These are phyloP conservation scores for Margaritifera margaritifera DNA, from an alignment of 2,888 invertebrate genomes.

Conservation along the genomic window DNA sequence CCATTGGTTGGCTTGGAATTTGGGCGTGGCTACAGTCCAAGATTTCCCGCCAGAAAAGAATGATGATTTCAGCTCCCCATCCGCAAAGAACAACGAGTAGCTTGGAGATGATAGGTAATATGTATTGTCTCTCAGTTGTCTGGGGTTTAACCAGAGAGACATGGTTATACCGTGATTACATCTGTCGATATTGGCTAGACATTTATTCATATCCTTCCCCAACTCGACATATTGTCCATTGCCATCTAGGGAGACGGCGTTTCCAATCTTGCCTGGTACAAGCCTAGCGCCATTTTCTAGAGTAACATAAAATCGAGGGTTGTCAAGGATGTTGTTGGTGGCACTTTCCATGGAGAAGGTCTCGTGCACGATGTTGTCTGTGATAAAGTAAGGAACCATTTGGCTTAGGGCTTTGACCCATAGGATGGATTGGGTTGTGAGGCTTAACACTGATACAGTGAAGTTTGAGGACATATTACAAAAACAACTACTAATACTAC, in stretches of 20 bases:
- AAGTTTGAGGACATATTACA: background rate
- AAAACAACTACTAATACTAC: slow-evolving; percentile 22
- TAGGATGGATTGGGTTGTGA: too few species aligned
- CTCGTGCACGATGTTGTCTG: slow-evolving; percentile 66
- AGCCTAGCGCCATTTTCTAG: slow-evolving; percentile 63
- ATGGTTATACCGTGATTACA: slow-evolving; percentile 62
- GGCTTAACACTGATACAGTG: too few species aligned
- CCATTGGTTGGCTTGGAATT: slow-evolving; percentile 55
- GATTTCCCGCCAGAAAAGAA: slow-evolving; percentile 46
- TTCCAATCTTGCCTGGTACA: slow-evolving; percentile 59
- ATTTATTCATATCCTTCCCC: slow-evolving; percentile 55
- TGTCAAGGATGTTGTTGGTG: slow-evolving; percentile 48
- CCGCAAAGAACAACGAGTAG: slow-evolving; percentile 62
- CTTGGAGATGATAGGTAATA: slow-evolving; percentile 64
- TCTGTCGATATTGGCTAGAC: slow-evolving; percentile 62
- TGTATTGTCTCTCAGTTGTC: slow-evolving; percentile 48
- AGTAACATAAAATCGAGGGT: slow-evolving; percentile 61
- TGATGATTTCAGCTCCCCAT: slow-evolving; percentile 57
- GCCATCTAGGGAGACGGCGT: slow-evolving; percentile 59
- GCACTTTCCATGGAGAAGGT: slow-evolving; percentile 67
- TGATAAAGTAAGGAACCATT: background rate
- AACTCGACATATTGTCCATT: slow-evolving; percentile 60
- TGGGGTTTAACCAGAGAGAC: slow-evolving; percentile 57
- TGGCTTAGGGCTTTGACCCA: too few species aligned
- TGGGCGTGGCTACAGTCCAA: slow-evolving; percentile 59